Evolutionary conservation across 1,140 invertebrate genomes (phyloP), one percentile per base, ranked within the genome.

Genomic region (Hydropsyche tenuis): DNA sequence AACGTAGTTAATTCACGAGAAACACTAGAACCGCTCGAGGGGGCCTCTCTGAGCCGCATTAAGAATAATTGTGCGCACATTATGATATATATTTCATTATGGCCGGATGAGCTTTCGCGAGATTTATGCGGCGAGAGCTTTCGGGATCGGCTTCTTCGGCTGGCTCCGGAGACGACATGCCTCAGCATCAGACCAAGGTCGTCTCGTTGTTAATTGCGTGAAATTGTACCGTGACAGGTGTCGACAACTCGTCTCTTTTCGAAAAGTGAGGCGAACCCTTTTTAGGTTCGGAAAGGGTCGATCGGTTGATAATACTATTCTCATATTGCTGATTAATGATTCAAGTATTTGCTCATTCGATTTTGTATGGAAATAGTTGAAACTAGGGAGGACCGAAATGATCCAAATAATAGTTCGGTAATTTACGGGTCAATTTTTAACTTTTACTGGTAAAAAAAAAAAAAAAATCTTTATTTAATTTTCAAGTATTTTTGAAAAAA

Each of bases 81-180:
- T 37, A 37, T 37, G 30, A 37, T 37, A 60, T 60, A 60, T 60
- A 22, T 60, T 60, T 60, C 30, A 20, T 60, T 60, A 60, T 60
- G 56, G 25, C 56, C 4, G 56, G 7, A 37, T 9, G 56, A 60
- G 56, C 56, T 60, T 60, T 60, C 2, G 4, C 22, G 56, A 20
- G 56, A 60, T 60, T 60, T 60, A 60, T 27, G 18, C 22, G 20
- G 23, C 22, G 23, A 20, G 56, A 60, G 56, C 56, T 60, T 60
- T 60, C 56, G 23, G 56, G 56, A 60, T 60, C 56, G 23, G 23
- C 56, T 60, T 60, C 23, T 20, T 22, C 37, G 5, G 37, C 5
- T 12, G 14, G 45, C 45, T 48, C 14, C 16, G 48, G 16, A 53
- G n/a, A 53, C 5, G 48, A 20, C 48, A 37, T 37, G 48, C 48